These are phyloP conservation scores for Carassius carassius DNA, from an alignment of 2,113 vertebrate species.

Conservation along the genomic window DNA sequence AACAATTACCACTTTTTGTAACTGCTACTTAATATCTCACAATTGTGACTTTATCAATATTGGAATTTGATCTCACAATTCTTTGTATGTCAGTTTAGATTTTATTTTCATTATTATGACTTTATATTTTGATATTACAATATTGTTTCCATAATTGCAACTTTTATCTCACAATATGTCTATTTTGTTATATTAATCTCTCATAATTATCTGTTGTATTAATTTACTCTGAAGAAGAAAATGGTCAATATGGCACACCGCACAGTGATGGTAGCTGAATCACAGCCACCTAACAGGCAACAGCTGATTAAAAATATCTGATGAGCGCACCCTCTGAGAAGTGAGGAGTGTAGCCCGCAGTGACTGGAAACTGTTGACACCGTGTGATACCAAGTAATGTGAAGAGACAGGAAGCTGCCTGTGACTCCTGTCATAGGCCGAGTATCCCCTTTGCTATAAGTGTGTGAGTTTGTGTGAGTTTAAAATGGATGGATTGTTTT, in stretches of 20 bases:
- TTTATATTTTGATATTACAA: neutral
- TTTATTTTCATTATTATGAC: too few species aligned
- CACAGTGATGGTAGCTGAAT: neutral
- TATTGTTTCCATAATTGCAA: neutral
- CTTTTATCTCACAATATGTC: neutral
- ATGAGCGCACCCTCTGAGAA: neutral
- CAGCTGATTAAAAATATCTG: slow-evolving; percentile 13
- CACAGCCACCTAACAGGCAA: slow-evolving; percentile 16
- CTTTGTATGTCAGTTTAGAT: too few species aligned
- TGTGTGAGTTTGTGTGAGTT: slow-evolving; percentile 33
- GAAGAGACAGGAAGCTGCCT: slow-evolving; percentile 34
- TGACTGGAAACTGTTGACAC: slow-evolving; percentile 36
- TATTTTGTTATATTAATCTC: neutral
- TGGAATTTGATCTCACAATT: too few species aligned
- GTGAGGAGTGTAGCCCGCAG: neutral
- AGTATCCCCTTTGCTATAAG: slow-evolving; percentile 22
- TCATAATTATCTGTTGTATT: neutral
- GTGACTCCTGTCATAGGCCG: slow-evolving; percentile 24
- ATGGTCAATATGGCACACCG: neutral
- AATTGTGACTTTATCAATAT: too few species aligned
- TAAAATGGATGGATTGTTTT: slow-evolving; percentile 19
- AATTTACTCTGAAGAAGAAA: neutral
- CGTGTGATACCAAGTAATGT: slow-evolving; percentile 35
- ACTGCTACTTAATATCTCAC: too few species aligned
- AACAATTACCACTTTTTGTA: too few species aligned